phyloP scores from a whole-genome alignment of 2,113 vertebrate species.

The Brachypteracias leptosomus region DNA sequence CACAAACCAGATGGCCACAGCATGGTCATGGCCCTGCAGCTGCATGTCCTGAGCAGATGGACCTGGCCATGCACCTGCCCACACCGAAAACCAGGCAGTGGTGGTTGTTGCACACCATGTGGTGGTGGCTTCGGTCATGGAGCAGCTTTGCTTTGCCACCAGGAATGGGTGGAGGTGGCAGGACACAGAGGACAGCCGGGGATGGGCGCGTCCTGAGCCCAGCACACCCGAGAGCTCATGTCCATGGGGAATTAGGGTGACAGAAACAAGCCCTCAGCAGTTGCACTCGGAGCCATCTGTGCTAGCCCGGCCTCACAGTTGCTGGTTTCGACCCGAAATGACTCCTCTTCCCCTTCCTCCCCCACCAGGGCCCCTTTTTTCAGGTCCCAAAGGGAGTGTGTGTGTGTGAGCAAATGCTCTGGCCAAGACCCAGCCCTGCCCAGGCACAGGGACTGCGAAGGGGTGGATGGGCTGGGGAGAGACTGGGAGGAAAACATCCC shows the following conservation, averaged over 20 bases:
- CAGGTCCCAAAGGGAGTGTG: not conserved
- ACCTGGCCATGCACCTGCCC: accelerated
- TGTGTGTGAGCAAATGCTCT: not conserved
- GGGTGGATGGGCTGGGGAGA: not conserved
- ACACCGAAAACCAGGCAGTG: accelerated
- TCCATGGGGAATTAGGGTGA: not conserved
- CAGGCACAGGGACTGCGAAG: not conserved
- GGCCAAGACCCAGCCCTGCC: not conserved
- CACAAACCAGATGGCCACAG: accelerated
- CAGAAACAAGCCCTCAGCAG: not conserved
- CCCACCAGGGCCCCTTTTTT: accelerated
- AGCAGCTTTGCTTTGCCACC: accelerated
- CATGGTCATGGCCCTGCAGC: accelerated
- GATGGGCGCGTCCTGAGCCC: not conserved
- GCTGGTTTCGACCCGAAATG: not conserved
- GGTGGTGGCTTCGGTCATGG: accelerated
- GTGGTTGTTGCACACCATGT: accelerated
- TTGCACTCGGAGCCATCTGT: not conserved
- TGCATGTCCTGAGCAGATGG: not conserved
- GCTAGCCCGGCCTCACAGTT: not conserved
- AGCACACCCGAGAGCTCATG: accelerated
- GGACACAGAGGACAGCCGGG: not conserved
- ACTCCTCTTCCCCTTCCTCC: not conserved
- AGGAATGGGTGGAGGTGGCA: accelerated
- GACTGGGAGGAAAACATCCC: not conserved